Base-by-base conservation (phyloP, 2,888 invertebrate species). In the Eilema griseolum region DNA sequence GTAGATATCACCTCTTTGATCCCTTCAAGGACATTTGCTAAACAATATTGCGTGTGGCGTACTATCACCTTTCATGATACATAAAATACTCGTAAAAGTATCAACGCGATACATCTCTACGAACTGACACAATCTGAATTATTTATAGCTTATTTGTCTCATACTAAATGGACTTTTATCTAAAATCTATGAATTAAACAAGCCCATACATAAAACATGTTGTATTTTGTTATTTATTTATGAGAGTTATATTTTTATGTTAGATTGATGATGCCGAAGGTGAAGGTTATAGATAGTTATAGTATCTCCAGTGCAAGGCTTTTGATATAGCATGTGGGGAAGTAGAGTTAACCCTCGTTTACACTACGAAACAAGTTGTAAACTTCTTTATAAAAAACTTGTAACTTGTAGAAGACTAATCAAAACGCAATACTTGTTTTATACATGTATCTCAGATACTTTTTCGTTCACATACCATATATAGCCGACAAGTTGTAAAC, bases 131-230 rank as follows among this genome's bases (percentile, higher is more conserved):
- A 33, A 56, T 28, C 56, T 56, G 56, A 65, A 56, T 65, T 67
- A 60, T 37, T 46, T 33, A 37, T 66, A 26, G 37, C 57, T 33
- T 66, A 57, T 66, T 59, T 66, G 37, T 59, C 59, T 61, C 31
- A 31, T 33, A 61, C 28, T 61, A 61, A 61, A 61, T n/a, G 61
- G 28, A 31, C 31, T n/a, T 61, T 61, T 61, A 61, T 61, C 61
- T n/a, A 20, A 28, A 61, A 61, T n/a, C 61, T 61, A 31, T 61
- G 23, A n/a, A 61, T n/a, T 31, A 28, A 61, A 61, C 28, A 31
- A 61, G 20, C n/a, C 31, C 61, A 61, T 61, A 61, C 16, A 61
- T 61, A 61, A 61, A 61, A 28, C 61, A 61, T 61, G 8, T 52
- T 52, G 20, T 52, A n/a, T 52, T 52, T 52, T 52, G 52, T n/a